These are phyloP conservation scores for Pinna nobilis DNA, from an alignment of 1,140 invertebrate species.

Conservation along the genomic window DNA sequence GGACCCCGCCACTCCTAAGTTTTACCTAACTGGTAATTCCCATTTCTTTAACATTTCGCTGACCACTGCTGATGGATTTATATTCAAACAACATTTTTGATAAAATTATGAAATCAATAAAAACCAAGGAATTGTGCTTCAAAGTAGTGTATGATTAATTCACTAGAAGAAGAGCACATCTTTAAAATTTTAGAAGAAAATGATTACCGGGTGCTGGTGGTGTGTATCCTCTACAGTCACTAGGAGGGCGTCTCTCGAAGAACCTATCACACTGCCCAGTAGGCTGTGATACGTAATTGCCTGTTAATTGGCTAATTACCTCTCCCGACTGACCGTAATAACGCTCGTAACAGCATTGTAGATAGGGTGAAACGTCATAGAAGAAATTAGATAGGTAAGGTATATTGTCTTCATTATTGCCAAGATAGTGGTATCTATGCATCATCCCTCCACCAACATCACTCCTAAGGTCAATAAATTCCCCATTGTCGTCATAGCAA, in stretches of 20 bases:
- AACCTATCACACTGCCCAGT: constrained; percentile 11
- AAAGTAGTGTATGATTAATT: too few relatives aligned
- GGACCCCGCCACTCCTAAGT: too few relatives aligned
- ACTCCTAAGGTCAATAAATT: constrained; percentile 5
- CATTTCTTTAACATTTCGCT: too few relatives aligned
- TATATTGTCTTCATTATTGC: background rate
- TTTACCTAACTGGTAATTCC: too few relatives aligned
- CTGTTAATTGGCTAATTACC: background rate
- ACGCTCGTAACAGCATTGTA: constrained; percentile 29
- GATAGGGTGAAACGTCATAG: constrained; percentile 23
- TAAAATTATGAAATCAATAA: too few relatives aligned
- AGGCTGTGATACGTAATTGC: background rate
- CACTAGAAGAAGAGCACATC: too few relatives aligned
- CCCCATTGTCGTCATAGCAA: constrained; percentile 27
- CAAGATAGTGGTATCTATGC: constrained; percentile 32
- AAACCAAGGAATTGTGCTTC: too few relatives aligned
- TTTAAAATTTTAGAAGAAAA: too few relatives aligned
- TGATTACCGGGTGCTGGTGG: constrained; percentile 29
- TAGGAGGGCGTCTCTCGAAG: constrained; percentile 6
- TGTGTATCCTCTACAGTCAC: constrained; percentile 18
- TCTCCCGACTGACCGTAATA: too few relatives aligned
- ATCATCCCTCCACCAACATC: constrained; percentile 9
- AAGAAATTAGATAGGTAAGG: constrained; percentile 34
- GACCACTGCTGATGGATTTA: too few relatives aligned
- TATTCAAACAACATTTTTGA: too few relatives aligned